Percentiles rank a stretch among this genome's conserved stretches.
Evolutionary conservation across 2,888 invertebrate species (phyloP).

Genomic region (Vanessa cardui): DNA sequence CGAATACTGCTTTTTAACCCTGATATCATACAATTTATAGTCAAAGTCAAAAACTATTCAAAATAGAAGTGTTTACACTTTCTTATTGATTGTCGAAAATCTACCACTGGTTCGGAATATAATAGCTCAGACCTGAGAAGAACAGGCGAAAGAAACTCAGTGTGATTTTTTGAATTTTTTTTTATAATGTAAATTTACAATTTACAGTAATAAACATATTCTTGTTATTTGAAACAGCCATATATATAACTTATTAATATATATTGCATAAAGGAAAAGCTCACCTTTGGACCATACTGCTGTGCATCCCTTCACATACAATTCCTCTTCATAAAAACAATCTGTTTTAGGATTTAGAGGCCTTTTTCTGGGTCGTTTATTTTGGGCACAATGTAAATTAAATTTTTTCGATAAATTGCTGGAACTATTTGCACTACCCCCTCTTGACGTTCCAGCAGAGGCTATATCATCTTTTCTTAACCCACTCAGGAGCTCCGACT

Average conservation of each 20-base stretch:
- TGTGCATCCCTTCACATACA: slow-evolving; percentile 92
- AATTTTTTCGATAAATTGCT: slow-evolving; percentile 77
- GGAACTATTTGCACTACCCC: slow-evolving; percentile 72
- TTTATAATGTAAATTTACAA: too few species aligned
- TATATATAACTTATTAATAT: neutral
- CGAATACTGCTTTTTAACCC: too few species aligned
- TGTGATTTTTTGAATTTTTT: too few species aligned
- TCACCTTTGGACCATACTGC: slow-evolving; percentile 90
- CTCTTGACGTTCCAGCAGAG: slow-evolving; percentile 61
- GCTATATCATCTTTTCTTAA: slow-evolving; percentile 62
- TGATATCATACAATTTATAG: too few species aligned
- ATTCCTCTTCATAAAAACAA: slow-evolving; percentile 89
- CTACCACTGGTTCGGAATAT: too few species aligned
- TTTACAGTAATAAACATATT: too few species aligned
- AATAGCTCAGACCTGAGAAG: too few species aligned
- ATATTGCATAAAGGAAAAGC: neutral
- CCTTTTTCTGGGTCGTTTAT: slow-evolving; percentile 49
- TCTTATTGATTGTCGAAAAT: too few species aligned
- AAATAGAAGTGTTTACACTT: too few species aligned
- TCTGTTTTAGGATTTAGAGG: slow-evolving; percentile 70
- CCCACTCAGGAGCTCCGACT: slow-evolving; percentile 64
- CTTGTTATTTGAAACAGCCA: too few species aligned
- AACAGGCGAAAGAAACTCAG: too few species aligned
- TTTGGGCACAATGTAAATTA: slow-evolving; percentile 55
- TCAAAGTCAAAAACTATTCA: too few species aligned